Percentiles rank a stretch among this genome's conserved stretches.
Evolutionary conservation across 2,797 vertebrate species (phyloP).

Genomic region (Pipistrellus pipistrellus): DNA sequence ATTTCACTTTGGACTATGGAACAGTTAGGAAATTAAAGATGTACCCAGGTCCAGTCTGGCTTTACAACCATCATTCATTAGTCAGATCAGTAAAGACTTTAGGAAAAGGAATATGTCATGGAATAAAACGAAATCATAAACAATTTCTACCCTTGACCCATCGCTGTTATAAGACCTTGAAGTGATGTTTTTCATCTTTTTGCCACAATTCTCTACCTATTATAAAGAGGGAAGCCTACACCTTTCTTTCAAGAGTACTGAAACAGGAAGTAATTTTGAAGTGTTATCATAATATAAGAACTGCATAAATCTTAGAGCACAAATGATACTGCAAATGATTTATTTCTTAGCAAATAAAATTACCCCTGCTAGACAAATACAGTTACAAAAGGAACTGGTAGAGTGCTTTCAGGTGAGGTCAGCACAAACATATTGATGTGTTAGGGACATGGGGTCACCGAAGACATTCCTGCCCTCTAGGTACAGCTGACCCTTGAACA

Average conservation of each 20-base stretch:
- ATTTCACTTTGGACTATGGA: not conserved
- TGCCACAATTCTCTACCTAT: not conserved
- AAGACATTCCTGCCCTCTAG: not conserved
- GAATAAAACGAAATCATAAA: not conserved
- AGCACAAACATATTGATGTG: not conserved
- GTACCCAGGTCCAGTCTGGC: not conserved
- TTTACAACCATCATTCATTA: not conserved
- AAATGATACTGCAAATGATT: slow-evolving; percentile 35
- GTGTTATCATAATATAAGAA: not conserved
- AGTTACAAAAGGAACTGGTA: not conserved
- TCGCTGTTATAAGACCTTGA: not conserved
- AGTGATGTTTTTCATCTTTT: slow-evolving; percentile 34
- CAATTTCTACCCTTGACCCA: not conserved
- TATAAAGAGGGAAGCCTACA: not conserved
- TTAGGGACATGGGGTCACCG: not conserved
- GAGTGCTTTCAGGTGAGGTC: not conserved
- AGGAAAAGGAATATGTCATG: not conserved
- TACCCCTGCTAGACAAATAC: not conserved
- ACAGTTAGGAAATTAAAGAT: not conserved
- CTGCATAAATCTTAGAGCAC: not conserved
- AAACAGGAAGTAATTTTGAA: slow-evolving; percentile 21
- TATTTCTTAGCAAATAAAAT: slow-evolving; percentile 54
- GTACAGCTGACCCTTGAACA: not conserved
- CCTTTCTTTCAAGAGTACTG: not conserved
- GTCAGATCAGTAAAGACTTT: not conserved